phyloP scores from a whole-genome alignment of 2,113 vertebrate species.

The Heptranchias perlo region DNA sequence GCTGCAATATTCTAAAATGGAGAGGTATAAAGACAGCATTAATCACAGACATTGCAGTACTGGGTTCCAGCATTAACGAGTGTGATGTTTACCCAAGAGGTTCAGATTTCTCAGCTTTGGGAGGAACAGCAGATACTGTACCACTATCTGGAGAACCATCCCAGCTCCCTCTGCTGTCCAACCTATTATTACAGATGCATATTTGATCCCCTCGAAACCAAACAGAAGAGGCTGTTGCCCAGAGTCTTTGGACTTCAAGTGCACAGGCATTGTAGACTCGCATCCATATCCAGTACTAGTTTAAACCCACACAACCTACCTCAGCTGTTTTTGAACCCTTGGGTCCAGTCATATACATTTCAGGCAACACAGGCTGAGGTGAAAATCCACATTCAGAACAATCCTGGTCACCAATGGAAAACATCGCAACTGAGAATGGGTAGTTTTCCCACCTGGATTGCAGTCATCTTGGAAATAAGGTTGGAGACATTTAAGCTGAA shows the following conservation, averaged over 20 bases:
- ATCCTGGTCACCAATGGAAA: not conserved
- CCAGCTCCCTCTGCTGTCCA: not conserved
- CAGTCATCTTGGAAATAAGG: not conserved
- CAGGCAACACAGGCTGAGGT: not conserved
- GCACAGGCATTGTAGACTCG: not conserved
- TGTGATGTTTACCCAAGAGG: too few relatives aligned
- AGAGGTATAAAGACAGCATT: not conserved
- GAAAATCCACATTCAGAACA: not conserved
- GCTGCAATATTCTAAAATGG: not conserved
- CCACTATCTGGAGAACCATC: not conserved
- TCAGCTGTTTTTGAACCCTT: not conserved
- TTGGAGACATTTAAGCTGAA: not conserved
- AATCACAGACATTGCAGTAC: not conserved
- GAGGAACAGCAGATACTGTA: not conserved
- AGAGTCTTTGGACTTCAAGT: not conserved
- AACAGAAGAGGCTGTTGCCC: not conserved
- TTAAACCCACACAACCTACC: not conserved
- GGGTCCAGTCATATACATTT: not conserved
- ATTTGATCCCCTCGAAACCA: not conserved
- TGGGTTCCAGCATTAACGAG: not conserved
- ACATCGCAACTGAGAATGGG: not conserved
- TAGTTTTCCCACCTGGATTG: not conserved
- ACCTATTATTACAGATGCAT: not conserved
- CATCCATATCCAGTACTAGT: not conserved
- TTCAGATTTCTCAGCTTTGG: not conserved